Evolutionary conservation across 2,113 vertebrate species (phyloP), one percentile per base, ranked within the genome.

Genomic region (Urocolius indicus): DNA sequence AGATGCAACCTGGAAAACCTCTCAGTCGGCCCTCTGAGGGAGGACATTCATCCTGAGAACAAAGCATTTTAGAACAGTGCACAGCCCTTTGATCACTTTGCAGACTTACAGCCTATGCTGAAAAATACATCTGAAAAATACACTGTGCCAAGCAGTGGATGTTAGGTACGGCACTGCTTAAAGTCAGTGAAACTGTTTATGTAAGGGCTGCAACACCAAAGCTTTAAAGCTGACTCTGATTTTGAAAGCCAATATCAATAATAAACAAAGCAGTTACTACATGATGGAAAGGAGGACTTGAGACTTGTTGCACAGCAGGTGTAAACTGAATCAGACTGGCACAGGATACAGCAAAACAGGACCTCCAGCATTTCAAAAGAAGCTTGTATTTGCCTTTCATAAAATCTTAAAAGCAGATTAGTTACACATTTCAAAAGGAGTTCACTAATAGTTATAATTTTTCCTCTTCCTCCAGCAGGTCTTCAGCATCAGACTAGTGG

Each of bases 401-500:
- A 55, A 63, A 83, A 76, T 38, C 26, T 69, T 76, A 38, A 66
- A 82, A 84, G n/a, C 61, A 73, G 41, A 85, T 4, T 62, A 54
- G 27, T 61, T 87, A 74, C 36, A 5, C 30, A 58, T 82, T 95
- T 80, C 32, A 17, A 76, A 84, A 80, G 23, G 1, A 72, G 20
- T 67, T 92, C 62, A 69, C 46, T 89, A 81, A 81, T 24, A 65
- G 10, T 84, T 89, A 87, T 94, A 5, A 32, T 71, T 89, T 79
- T 90, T 76, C 38, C 32, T 66, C 45, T 29, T 68, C 41, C 78
- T 90, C 62, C 46, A 82, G 58, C 52, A 41, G 38, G 38, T 74
- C 24, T 72, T 78, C 66, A 79, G 41, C 48, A 74, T 13, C 2
- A 13, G 41, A 51, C 30, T 80, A 24, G 46, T 84, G 27, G 51